Evolutionary conservation across 37 sponge, comb jelly and placozoan species (phyloP), one percentile per base, ranked within the genome.

Genomic region (Mnemiopsis leidyi): DNA sequence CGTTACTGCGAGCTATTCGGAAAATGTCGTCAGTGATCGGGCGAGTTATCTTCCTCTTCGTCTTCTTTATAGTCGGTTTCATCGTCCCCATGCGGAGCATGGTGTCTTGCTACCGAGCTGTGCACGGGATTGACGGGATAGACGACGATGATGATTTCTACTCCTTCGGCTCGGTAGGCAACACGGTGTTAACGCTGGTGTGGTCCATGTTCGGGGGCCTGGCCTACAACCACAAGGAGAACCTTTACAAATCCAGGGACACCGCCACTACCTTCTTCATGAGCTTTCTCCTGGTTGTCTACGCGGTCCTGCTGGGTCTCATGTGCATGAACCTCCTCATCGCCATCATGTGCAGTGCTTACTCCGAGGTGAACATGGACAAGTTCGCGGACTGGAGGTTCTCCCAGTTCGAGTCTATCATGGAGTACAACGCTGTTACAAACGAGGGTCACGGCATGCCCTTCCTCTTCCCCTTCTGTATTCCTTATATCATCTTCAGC

Each of bases 141-240:
- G 75, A 71, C 20, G 75, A 71, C n/a, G 21, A 71, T 23, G 30
- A 71, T 28, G 75, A 71, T 71, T 71, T 71, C 30, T 71, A 71
- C 30, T n/a, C 75, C 21, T 71, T 71, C n/a, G 30, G 30, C 21
- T 23, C 75, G 75, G 75, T 18, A n/a, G 3, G 3, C 30, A 71
- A 71, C 75, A 71, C 75, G 5, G 30, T 71, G 30, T 25, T 71
- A 13, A 71, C 75, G 5, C 75, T 71, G 30, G 75, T 71, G 30
- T 71, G 75, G 75, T n/a, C 30, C 7, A 71, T 71, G 75, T 71
- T 71, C 75, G 75, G 75, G 75, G 75, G 75, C n/a, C 30, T 71
- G 75, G 75, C 75, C 26, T 71, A 71, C 30, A 71, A 71, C 30
- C 75, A 71, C 75, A 71, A 71, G 75, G 75, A 71, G 75, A 28